Evolutionary conservation across 2,113 vertebrate genomes (phyloP).

Genomic region (Stomatorhinus ivindoensis): DNA sequence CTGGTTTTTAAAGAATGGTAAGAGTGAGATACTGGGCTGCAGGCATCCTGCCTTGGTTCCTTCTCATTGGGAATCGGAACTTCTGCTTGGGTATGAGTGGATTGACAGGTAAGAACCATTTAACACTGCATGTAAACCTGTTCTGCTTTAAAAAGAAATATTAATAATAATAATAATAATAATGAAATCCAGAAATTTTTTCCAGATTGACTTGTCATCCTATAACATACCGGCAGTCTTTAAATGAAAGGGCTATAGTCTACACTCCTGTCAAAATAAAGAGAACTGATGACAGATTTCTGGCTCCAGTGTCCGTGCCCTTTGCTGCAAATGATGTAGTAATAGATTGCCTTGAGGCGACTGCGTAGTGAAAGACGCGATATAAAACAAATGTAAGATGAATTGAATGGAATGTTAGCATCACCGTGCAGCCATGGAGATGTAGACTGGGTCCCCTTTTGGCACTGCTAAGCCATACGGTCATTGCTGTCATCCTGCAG

Average conservation of each 20-base stretch:
- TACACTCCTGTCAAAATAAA: not conserved
- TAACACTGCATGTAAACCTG: not conserved
- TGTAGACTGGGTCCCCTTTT: not conserved
- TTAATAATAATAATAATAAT: not conserved
- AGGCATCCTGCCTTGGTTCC: not conserved
- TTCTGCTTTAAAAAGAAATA: not conserved
- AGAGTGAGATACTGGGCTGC: not conserved
- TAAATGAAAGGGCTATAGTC: not conserved
- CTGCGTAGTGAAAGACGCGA: not conserved
- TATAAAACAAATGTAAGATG: not conserved
- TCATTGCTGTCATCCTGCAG: constrained; percentile 41
- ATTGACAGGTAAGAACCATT: not conserved
- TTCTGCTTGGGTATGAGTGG: not conserved
- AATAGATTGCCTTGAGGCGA: not conserved
- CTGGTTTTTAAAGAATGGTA: not conserved
- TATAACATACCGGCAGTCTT: not conserved
- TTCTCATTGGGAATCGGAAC: not conserved
- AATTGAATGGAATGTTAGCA: not conserved
- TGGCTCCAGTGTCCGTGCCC: not conserved
- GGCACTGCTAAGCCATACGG: not conserved
- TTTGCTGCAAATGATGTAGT: not conserved
- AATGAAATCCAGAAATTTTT: not conserved
- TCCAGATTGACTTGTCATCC: not conserved
- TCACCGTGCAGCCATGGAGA: not conserved
- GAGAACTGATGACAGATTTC: not conserved